These are phyloP conservation scores for Cantharis flavilabris DNA, from an alignment of 2,888 invertebrate genomes.

Conservation along the genomic window DNA sequence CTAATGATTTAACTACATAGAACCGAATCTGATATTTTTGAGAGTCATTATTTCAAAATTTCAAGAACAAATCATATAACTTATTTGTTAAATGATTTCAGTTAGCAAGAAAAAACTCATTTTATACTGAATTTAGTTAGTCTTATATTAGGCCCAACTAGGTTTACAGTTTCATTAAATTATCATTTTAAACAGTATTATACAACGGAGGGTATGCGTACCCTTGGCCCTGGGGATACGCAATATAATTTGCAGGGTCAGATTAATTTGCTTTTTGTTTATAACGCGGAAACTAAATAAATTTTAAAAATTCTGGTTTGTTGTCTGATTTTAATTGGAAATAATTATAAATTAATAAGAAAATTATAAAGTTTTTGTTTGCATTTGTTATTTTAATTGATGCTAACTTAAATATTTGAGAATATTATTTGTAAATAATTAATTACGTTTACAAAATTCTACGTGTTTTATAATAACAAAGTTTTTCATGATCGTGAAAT, in stretches of 20 bases:
- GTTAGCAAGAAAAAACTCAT: background rate
- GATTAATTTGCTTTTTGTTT: background rate
- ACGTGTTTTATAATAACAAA: background rate
- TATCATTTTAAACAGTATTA: background rate
- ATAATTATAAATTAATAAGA: background rate
- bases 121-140: background rate
- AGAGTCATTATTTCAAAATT: background rate
- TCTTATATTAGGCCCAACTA: background rate
- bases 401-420: too few relatives aligned
- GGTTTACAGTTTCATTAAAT: background rate
- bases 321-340: background rate
- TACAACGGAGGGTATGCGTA: background rate
- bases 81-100: background rate
- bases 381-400: too few relatives aligned
- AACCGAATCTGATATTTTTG: too few relatives aligned
- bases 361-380: too few relatives aligned
- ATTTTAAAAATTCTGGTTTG: background rate
- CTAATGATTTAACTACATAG: too few relatives aligned
- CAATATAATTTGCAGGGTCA: background rate
- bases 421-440: background rate
- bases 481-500: background rate
- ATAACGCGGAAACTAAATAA: background rate
- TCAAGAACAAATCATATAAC: background rate
- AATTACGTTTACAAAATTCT: background rate
- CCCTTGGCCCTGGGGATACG: background rate